These are phyloP conservation scores for Daboia siamensis DNA, from an alignment of 2,113 vertebrate species.

Conservation along the genomic window DNA sequence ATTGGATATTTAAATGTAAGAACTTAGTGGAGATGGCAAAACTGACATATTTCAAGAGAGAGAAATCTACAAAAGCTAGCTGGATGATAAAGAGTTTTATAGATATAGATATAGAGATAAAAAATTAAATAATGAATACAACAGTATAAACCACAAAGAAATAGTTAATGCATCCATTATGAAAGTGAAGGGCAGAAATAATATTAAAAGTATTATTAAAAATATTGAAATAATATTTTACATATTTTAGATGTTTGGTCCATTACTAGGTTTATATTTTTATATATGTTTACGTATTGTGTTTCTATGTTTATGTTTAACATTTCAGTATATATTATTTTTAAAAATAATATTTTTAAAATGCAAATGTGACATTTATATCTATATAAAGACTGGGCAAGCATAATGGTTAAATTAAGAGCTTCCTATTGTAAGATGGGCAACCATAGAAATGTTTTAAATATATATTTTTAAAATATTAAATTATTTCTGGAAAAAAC, in stretches of 20 bases:
- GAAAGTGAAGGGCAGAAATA: neutral
- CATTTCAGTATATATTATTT: neutral
- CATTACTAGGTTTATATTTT: neutral
- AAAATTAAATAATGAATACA: neutral
- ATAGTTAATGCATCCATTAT: neutral
- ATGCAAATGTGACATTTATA: neutral
- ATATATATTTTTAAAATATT: neutral
- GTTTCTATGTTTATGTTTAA: neutral
- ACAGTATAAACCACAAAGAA: neutral
- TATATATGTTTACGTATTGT: neutral
- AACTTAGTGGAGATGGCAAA: neutral
- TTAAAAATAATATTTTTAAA: neutral
- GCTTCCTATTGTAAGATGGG: neutral
- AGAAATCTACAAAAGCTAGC: neutral
- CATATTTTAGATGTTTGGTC: neutral
- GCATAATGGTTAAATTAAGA: neutral
- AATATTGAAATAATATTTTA: neutral
- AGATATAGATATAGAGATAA: neutral
- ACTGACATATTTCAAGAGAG: neutral
- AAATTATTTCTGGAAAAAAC: neutral
- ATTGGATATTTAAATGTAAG: neutral
- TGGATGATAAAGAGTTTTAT: neutral
- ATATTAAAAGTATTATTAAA: too few relatives aligned
- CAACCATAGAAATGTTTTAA: neutral
- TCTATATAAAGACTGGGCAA: neutral